Evolutionary conservation across 2,113 vertebrate genomes (phyloP), one percentile per base, ranked within the genome.

Genomic region (Dinomys branickii): DNA sequence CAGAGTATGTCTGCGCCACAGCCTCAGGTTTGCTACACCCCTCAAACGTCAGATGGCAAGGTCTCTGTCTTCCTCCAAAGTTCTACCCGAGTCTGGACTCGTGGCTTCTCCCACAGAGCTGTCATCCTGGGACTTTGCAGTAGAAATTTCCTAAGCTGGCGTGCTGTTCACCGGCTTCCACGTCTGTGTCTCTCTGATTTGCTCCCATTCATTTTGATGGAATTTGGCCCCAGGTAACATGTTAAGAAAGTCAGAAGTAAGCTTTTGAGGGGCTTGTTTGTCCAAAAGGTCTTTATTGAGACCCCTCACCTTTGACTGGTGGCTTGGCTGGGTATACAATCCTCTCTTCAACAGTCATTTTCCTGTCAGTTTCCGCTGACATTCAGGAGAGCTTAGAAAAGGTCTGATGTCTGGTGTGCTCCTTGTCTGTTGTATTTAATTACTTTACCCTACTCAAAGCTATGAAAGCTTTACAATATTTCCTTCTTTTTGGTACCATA

Each of bases 201-300:
- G 7, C n/a, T 91, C 14, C 67, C 38, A 81, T 81, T 88, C 26
- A 65, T 81, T 65, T 94, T 88, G 20, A 52, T 19, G 12, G 47
- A 67, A 52, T 56, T 38, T 13, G 54, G 26, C 35, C 12, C 9
- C 69, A 19, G 59, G 77, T 19, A 73, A 67, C 28, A 73, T 47
- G 47, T 87, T 71, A 73, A 59, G 35, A 52, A 85, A 81, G 35
- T 54, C 24, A 88, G 50, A 73, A 80, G 61, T 65, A 28, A 35
- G 47, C 77, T 90, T 91, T 84, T 73, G 75, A 87, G 16, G 19
- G n/a, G 9, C 0, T 52, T 28, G 7, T 81, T 85, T 88, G 17
- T 56, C 91, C 52, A 50, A 93, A 80, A 88, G 92, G 41, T 50
- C 47, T 78, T 81, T 77, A 86, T 85, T 95, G 87, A 83, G 50